A percentile compares a stretch with the other conserved stretches of the same genome.
These are phyloP conservation scores for Agrochola lota DNA, from an alignment of 2,888 invertebrate genomes.

Conservation along the genomic window DNA sequence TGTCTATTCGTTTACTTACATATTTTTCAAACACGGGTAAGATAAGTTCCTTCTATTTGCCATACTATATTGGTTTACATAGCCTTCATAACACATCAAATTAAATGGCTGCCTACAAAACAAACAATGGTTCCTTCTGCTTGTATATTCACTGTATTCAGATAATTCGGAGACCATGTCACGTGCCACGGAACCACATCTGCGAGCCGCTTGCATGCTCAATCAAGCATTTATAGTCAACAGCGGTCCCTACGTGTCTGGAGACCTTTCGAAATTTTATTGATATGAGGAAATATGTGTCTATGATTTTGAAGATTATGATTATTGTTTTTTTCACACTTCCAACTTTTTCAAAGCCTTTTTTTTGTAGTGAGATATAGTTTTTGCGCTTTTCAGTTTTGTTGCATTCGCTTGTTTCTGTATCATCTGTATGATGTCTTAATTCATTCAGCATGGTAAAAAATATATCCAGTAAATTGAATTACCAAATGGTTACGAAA, in stretches of 20 bases:
- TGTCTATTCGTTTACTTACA: constrained; percentile 8
- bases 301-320: constrained; percentile 10
- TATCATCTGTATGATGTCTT: neutral
- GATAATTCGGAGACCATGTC: constrained; percentile 48
- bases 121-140: constrained; percentile 23
- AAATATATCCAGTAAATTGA: neutral
- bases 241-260: constrained; percentile 50
- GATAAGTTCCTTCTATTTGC: constrained; percentile 29
- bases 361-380: neutral
- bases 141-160: constrained; percentile 40
- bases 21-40: constrained; percentile 20
- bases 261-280: constrained; percentile 39
- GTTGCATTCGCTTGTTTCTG: neutral
- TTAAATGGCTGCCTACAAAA: constrained; percentile 23
- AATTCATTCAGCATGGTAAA: neutral
- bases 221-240: constrained; percentile 67
- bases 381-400: neutral
- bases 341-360: neutral
- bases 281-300: constrained; percentile 33
- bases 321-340: neutral
- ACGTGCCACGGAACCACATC: constrained; percentile 62
- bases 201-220: constrained; percentile 54
- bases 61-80: constrained; percentile 31
- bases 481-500: neutral
- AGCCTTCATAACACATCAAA: constrained; percentile 25